phyloP scores from a whole-genome alignment of 2,888 invertebrate genomes.

The Sinelater perroti region DNA sequence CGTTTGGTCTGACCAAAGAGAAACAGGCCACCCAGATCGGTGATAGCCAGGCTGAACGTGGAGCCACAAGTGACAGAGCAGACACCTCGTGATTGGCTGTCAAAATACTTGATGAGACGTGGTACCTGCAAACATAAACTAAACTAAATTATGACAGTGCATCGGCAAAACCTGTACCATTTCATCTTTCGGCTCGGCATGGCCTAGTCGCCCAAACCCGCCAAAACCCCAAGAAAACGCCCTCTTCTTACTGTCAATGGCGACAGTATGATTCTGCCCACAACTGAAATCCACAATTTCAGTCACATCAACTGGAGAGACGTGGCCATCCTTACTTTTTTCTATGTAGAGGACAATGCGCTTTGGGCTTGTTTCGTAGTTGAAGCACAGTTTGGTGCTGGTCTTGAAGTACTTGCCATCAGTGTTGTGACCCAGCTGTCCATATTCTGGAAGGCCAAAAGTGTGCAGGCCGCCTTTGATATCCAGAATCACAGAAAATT shows the following conservation, averaged over 20 bases:
- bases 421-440: slow-evolving; percentile 91
- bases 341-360: slow-evolving; percentile 87
- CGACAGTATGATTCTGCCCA: slow-evolving; percentile 91
- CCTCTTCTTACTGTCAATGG: slow-evolving; percentile 87
- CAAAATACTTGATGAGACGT: slow-evolving; percentile 88
- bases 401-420: slow-evolving; percentile 95
- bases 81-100: slow-evolving; percentile 84
- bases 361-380: slow-evolving; percentile 85
- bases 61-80: slow-evolving; percentile 85
- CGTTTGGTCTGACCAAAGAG: slow-evolving; percentile 93
- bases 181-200: slow-evolving; percentile 93
- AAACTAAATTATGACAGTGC: neutral
- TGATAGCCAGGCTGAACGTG: slow-evolving; percentile 85
- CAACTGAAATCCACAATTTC: slow-evolving; percentile 91
- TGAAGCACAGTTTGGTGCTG: slow-evolving; percentile 86
- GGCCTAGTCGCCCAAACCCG: slow-evolving; percentile 92
- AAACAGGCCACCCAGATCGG: slow-evolving; percentile 78
- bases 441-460: slow-evolving; percentile 93
- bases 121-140: slow-evolving; percentile 56
- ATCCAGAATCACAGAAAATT: slow-evolving; percentile 91
- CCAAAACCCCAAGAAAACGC: slow-evolving; percentile 97
- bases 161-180: slow-evolving; percentile 72
- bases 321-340: slow-evolving; percentile 85
- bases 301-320: slow-evolving; percentile 83
- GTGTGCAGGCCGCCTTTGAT: slow-evolving; percentile 88